Evolutionary conservation across 2,888 invertebrate genomes (phyloP), one percentile per base, ranked within the genome.

Genomic region (Dilophus febrilis): DNA sequence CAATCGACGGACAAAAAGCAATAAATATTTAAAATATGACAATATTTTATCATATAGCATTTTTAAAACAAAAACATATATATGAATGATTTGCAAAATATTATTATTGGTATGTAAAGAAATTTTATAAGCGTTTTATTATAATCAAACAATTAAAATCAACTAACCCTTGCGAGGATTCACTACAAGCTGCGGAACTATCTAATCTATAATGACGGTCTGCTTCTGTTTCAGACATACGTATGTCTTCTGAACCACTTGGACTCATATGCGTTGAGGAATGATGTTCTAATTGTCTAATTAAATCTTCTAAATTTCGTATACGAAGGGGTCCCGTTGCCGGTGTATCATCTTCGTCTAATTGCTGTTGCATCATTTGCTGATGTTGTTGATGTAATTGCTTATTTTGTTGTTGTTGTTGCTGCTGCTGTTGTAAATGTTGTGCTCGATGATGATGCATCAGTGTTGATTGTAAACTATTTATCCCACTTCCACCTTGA

Each of bases 261-360:
- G 88, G 88, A 56, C 86, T 87, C 80, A 86, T 84, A 63, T 86
- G 85, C 17, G 85, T 69, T 45, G 75, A 72, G 49, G 86, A 80
- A 60, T 87, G 86, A 58, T 86, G 84, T 59, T 87, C 86, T 50
- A 88, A 65, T 61, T 86, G 87, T 40, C 88, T 68, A 54, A 91
- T 86, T 45, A 91, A 70, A 61, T 91, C 90, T 64, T 91, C 90
- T 47, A 91, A 68, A 61, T 85, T 91, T 48, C 91, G 73, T 59
- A 91, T 90, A 49, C 90, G 74, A 55, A 88, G 76, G 34, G 85
- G 83, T n/a, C 82, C 83, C 49, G 77, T 31, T n/a, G 18, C 76
- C 13, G 80, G 77, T 10, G 79, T 77, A 12, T 80, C 77, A 50
- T 83, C 81, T 37, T 80, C 80, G 32, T 84, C 78, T 46, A 76